These are phyloP conservation scores for Rhea pennata DNA, from an alignment of 2,113 vertebrate species.

Conservation along the genomic window DNA sequence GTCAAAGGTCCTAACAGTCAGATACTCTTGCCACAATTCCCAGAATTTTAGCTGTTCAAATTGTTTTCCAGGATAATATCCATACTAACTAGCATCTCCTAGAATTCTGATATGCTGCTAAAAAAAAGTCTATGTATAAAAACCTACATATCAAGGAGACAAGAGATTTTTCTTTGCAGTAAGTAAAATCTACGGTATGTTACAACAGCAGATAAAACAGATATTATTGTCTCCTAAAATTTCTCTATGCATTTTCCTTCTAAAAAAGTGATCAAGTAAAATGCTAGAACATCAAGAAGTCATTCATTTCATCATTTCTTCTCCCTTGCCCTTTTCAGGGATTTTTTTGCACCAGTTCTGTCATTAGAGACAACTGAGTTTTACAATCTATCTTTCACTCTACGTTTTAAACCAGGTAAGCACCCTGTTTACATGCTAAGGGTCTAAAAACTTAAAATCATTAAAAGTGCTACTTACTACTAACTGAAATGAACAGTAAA, in stretches of 20 bases:
- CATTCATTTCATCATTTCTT: background rate
- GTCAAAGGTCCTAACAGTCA: background rate
- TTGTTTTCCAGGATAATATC: background rate
- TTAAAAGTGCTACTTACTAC: background rate
- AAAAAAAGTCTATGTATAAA: background rate
- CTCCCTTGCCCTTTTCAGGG: background rate
- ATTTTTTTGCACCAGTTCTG: background rate
- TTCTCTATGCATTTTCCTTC: background rate
- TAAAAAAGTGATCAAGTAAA: background rate
- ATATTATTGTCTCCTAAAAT: background rate
- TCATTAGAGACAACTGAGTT: background rate
- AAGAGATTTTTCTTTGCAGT: background rate
- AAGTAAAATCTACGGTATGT: background rate
- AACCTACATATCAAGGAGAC: background rate
- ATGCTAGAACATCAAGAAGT: background rate
- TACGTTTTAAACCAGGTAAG: background rate
- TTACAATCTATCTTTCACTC: background rate
- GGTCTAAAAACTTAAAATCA: background rate
- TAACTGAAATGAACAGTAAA: background rate
- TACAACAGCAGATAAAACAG: background rate
- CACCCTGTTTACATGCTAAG: background rate
- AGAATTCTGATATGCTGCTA: constrained; percentile 11
- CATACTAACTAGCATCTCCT: background rate
- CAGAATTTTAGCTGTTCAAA: background rate
- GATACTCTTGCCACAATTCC: background rate